Conservation (phyloP, 2,888 invertebrate species). For the Drosophila nr. medialis region DNA sequence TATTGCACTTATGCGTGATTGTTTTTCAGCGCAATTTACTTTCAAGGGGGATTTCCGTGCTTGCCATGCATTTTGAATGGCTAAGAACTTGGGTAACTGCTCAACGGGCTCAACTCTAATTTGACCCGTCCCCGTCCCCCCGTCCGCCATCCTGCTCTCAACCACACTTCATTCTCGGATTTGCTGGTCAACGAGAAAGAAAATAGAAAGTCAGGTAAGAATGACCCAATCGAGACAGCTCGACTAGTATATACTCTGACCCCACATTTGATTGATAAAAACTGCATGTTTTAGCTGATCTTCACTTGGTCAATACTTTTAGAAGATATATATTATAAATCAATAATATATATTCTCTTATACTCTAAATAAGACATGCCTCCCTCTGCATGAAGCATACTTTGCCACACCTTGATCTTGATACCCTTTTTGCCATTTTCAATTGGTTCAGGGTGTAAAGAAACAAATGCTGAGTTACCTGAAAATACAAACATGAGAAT, state of each 20-base stretch:
- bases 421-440: neutral
- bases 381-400: neutral
- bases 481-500: conserved; percentile 23
- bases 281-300: neutral
- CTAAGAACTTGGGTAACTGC: conserved; percentile 39
- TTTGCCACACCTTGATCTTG: neutral
- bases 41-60: conserved; percentile 48
- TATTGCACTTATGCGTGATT: conserved; percentile 66
- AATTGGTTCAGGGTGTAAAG: neutral
- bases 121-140: neutral
- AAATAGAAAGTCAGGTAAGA: neutral
- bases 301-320: neutral
- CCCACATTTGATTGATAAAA: too few species aligned
- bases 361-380: neutral
- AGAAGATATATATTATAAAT: neutral
- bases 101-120: conserved; percentile 15
- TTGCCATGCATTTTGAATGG: conserved; percentile 42
- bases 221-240: neutral
- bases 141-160: neutral
- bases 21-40: conserved; percentile 67
- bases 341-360: neutral
- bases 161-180: neutral
- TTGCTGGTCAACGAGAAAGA: conserved; percentile 4
- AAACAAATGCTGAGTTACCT: conserved; percentile 4
- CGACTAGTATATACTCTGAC: neutral